Conservation (phyloP, 2,797 vertebrate genomes). For the Sebastes diaconus region DNA sequence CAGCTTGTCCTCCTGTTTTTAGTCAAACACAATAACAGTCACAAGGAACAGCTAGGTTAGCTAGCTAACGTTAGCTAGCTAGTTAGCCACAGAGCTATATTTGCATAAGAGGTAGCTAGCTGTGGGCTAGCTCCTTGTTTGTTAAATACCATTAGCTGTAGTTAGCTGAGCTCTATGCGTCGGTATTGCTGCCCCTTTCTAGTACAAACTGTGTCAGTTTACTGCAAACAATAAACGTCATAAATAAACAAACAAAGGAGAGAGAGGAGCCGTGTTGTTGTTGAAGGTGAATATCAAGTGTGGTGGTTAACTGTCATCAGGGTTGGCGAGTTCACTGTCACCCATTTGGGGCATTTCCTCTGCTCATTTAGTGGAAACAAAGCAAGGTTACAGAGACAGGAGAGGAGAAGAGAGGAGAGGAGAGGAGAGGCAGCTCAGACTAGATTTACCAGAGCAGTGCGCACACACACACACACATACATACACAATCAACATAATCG, state of each 20-base stretch:
- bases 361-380: constrained; percentile 76
- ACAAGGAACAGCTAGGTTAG: constrained; percentile 46
- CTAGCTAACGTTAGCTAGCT: constrained; percentile 54
- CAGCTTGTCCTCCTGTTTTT: constrained; percentile 22
- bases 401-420: constrained; percentile 59
- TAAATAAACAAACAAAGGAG: constrained; percentile 56
- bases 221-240: constrained; percentile 39
- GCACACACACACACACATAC: constrained; percentile 43
- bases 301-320: constrained; percentile 7
- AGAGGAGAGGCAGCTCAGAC: constrained; percentile 77
- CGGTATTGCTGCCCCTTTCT: constrained; percentile 5
- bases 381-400: constrained; percentile 72
- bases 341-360: constrained; percentile 72
- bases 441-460: constrained; percentile 76
- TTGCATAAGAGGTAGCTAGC: constrained; percentile 15
- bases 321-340: constrained; percentile 73
- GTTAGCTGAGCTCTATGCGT: constrained; percentile 39
- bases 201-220: constrained; percentile 13
- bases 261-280: constrained; percentile 18
- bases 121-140: constrained; percentile 38
- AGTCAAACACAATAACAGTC: constrained; percentile 16
- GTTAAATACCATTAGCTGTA: constrained; percentile 24
- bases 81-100: constrained; percentile 62
- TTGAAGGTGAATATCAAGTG: constrained; percentile 50
- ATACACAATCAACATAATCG: constrained; percentile 68